Conservation (phyloP, 1,140 invertebrate species). For the Macrostomum lignano region DNA sequence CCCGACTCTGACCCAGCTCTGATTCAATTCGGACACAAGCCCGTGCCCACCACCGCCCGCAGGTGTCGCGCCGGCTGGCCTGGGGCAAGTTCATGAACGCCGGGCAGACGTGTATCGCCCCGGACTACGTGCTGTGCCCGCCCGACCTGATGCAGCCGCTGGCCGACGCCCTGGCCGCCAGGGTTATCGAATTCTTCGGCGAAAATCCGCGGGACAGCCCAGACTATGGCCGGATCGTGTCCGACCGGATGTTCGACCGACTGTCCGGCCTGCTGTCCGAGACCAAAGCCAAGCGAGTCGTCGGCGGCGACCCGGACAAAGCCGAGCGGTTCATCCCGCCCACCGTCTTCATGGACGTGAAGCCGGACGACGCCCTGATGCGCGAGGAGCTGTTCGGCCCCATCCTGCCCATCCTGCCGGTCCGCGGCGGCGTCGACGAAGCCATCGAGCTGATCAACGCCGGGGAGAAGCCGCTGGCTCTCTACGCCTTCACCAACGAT, state of each 20-base stretch:
- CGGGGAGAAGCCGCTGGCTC: conserved; percentile 45
- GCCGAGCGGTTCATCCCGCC: conserved; percentile 48
- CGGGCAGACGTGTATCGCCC: conserved; percentile 88
- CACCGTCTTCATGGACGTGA: conserved; percentile 43
- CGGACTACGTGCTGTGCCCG: conserved; percentile 77
- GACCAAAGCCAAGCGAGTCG: conserved; percentile 9
- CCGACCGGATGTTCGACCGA: no score
- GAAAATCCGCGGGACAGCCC: conserved; percentile 41
- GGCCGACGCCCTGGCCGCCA: conserved; percentile 30
- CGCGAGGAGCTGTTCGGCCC: conserved; percentile 75
- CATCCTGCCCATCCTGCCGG: conserved; percentile 52
- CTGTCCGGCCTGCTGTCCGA: no score
- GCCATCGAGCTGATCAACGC: conserved; percentile 36
- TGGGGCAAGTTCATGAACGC: conserved; percentile 82
- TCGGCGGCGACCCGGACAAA: conserved; percentile 46
- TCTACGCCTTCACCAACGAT: conserved; percentile 58
- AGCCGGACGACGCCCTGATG: conserved; percentile 40
- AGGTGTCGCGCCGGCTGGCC: conserved; percentile 42
- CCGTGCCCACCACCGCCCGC: no score
- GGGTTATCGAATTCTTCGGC: conserved; percentile 57
- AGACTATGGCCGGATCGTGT: no score
- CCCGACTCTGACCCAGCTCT: no score
- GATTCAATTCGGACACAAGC: no score
- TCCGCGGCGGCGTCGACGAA: conserved; percentile 50
- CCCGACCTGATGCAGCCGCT: conserved; percentile 16